Base-by-base conservation (phyloP, 2,113 vertebrate genomes). In the Podilymbus podiceps region DNA sequence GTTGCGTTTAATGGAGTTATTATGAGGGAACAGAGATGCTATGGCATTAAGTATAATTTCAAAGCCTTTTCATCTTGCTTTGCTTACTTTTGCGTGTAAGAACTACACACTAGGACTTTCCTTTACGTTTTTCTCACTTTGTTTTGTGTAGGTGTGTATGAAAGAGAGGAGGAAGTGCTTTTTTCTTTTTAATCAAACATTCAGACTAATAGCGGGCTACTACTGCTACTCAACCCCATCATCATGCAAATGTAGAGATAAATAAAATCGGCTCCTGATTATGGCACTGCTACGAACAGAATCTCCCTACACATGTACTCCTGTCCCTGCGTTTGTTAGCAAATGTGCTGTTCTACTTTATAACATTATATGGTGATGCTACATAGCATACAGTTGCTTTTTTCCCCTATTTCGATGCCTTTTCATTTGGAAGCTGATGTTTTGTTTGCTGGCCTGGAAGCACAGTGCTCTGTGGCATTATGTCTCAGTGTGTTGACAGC, bases 31-130 rank as follows among this genome's bases (percentile, higher is more conserved):
- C 15, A 82, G 83, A 80, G 73, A 82, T 85, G 9, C n/a, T 93
- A 28, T 35, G 30, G 13, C 25, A 67, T 96, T 87, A 91, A 87
- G 73, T 71, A 40, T 31, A 46, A 90, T 96, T 97, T 95, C 74
- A 89, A 82, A 96, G 56, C 35, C 46, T 93, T 91, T 95, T 92
- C 47, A 79, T 88, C 38, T 93, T 88, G 6, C 31, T 30, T 67
- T 88, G 25, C n/a, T 96, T 94, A 33, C 33, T 62, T 89, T 90
- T 66, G 20, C 15, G 1, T 42, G 15, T 55, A 73, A 90, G 59
- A 90, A 72, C 50, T 58, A 62, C 24, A 46, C 5, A 27, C 22
- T 73, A 38, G 9, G 25, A 71, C 31, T 88, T 89, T 72, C 16
- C 58, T 83, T 93, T 73, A 47, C 30, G 42, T 5, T 88, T 79